phyloP scores from a whole-genome alignment of 2,888 invertebrate species.

The Agrotis ipsilon region DNA sequence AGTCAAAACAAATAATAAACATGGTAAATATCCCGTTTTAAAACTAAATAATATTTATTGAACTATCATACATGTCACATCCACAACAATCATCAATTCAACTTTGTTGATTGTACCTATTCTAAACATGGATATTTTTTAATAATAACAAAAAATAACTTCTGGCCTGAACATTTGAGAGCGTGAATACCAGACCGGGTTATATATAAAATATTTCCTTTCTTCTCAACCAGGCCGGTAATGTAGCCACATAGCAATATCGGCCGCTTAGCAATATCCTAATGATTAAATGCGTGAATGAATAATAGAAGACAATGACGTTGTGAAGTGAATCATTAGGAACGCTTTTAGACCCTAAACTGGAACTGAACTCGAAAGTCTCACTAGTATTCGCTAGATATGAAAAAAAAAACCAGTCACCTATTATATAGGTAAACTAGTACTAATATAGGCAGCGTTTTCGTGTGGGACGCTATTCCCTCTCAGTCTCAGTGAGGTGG shows the following conservation, averaged over 20 bases:
- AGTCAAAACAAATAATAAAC: too few species aligned
- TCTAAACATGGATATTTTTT: background rate
- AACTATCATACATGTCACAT: too few species aligned
- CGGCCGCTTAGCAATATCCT: too few species aligned
- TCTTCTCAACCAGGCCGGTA: background rate
- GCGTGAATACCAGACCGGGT: background rate
- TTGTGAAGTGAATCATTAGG: too few species aligned
- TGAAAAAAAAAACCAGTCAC: background rate
- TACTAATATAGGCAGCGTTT: background rate
- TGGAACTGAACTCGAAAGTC: constrained; percentile 3
- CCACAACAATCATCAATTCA: too few species aligned
- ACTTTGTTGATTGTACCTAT: too few species aligned
- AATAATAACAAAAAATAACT: background rate
- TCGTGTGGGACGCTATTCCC: background rate
- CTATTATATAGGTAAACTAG: too few species aligned
- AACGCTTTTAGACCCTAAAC: too few species aligned
- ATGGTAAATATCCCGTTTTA: too few species aligned
- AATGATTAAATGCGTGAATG: too few species aligned
- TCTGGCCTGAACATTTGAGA: background rate
- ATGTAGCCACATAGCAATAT: background rate
- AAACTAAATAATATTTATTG: too few species aligned
- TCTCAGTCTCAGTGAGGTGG: constrained; percentile 25
- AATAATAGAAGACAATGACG: too few species aligned
- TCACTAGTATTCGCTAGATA: background rate
- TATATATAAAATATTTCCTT: background rate